Base-by-base conservation (phyloP, 1,140 invertebrate genomes). In the Mizuhopecten yessoensis region DNA sequence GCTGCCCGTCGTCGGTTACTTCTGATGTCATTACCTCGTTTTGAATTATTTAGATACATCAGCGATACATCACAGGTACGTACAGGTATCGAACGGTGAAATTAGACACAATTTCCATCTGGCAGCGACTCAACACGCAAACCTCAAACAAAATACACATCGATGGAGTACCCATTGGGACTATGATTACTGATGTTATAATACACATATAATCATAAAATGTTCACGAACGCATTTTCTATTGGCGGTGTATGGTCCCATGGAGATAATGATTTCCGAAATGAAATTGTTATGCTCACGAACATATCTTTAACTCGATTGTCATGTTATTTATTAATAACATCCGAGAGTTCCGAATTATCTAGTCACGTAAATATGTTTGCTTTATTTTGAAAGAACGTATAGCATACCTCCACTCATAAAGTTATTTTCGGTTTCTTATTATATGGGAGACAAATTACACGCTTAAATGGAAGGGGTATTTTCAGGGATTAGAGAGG, bases 261-360 rank as follows among this genome's bases (percentile, higher is more conserved):
- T 15, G 2, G 45, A 57, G 45, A 57, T 20, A 3, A 57, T 57
- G 7, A 57, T 57, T 57, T 57, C 23, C 20, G 45, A 11, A 23
- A 57, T 23, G 45, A 57, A 11, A 57, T 15, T 57, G 23, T 17
- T 3, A 20, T 57, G 45, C 20, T 57, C 45, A 57, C 23, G 45
- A 57, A 57, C 9, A 20, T 57, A 23, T n/a, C 57, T n/a, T 75
- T 75, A 75, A 75, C 15, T 75, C 17, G 57, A 75, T 75, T 75
- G 57, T n/a, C n/a, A 75, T 75, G 57, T 75, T 75, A 75, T 75
- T 75, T 75, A 75, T 75, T 75, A 75, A 75, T 75, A 75, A n/a
- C 0, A 5, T 75, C 23, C 57, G n/a, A 75, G n/a, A n/a, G 57
- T 29, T 9, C 57, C 57, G n/a, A 75, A 29, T 29, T 29, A 75